Conservation (phyloP, 2,888 invertebrate species). For the Macrophya annulata region DNA sequence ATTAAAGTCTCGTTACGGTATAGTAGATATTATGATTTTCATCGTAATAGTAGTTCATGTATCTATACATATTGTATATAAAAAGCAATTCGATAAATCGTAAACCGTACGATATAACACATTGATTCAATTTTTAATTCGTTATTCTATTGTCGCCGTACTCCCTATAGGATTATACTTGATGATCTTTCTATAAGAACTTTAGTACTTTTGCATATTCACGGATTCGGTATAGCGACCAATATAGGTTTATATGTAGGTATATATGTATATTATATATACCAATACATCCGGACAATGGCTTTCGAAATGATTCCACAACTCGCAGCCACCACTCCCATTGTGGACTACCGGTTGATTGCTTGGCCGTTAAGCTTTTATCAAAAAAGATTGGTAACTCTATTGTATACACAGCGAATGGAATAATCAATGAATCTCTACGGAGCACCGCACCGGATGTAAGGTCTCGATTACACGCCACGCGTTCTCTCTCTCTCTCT, state of each 20-base stretch:
- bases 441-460: slow-evolving; percentile 53
- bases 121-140: slow-evolving; percentile 31
- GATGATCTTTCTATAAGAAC: slow-evolving; percentile 28
- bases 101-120: not conserved
- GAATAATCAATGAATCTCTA: slow-evolving; percentile 54
- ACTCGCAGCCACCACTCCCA: slow-evolving; percentile 25
- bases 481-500: too few species aligned
- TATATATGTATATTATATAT: too few species aligned
- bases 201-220: slow-evolving; percentile 30
- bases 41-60: not conserved
- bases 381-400: slow-evolving; percentile 42
- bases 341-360: slow-evolving; percentile 52
- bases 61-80: not conserved
- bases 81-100: slow-evolving; percentile 6
- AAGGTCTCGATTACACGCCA: slow-evolving; percentile 53
- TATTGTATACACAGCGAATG: slow-evolving; percentile 45
- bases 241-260: not conserved
- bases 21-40: not conserved
- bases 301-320: slow-evolving; percentile 37
- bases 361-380: slow-evolving; percentile 50
- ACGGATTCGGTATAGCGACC: not conserved
- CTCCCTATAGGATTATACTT: slow-evolving; percentile 24
- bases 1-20: not conserved
- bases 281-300: slow-evolving; percentile 22
- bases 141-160: not conserved